Evolutionary conservation across 1,140 invertebrate genomes (phyloP), one percentile per base, ranked within the genome.

Genomic region (Drosophila lini): DNA sequence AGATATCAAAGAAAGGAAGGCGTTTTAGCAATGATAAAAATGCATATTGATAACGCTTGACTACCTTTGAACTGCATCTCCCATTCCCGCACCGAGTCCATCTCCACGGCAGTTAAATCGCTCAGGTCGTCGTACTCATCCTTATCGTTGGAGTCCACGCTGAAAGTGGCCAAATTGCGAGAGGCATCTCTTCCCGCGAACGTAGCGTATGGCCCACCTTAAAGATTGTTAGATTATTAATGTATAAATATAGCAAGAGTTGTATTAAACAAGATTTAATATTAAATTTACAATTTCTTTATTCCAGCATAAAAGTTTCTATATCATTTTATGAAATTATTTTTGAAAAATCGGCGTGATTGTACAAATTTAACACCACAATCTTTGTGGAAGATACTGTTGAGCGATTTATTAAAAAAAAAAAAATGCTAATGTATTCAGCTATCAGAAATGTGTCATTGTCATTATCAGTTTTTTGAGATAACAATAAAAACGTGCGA

Each of bases 141-240:
- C 75, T 95, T 96, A 36, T 96, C 95, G 44, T 96, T 94, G 48
- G 95, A 94, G 57, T 95, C 95, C n/a, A 99, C 96, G 22, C 96
- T 96, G 93, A 99, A 99, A 73, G 97, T 98, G 25, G 98, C 98
- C 52, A 99, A 94, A 34, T 97, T 97, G 92, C 98, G 94, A 5
- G 98, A 98, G 38, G 98, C 98, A 95, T 99, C 98, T 79, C 95
- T 94, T n/a, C 98, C 98, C 75, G 97, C 98, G 93, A 99, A 99
- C 15, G 96, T 95, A 69, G 96, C 95, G 94, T 99, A 99, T 41
- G 98, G 97, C 52, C 97, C 98, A 92, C 96, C 74, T 76, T n/a
- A 28, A 52, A 45, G 15, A 28, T 16, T 2, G 6, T 8, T 1
- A 5, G 8, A n/a, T 25, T 25, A 28, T 47, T 28, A 8, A 22